Evolutionary conservation across 1,140 invertebrate species (phyloP), one percentile per base, ranked within the genome.

Genomic region (Homarus americanus): DNA sequence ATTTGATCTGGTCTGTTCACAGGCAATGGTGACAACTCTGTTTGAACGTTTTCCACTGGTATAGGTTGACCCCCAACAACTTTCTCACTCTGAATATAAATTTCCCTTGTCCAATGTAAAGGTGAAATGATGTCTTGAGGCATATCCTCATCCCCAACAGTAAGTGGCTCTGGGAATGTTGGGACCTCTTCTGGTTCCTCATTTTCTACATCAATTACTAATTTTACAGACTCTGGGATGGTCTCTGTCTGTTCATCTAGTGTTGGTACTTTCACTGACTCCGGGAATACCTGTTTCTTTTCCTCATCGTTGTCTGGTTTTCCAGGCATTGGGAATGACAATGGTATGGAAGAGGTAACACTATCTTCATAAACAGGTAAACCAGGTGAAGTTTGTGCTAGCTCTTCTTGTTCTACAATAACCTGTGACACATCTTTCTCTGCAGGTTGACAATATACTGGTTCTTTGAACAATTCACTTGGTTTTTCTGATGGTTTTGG

Each of bases 351-450:
- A 85, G 69, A 85, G 24, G 69, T 32, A 73, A 36, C 69, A 10
- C n/a, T 15, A 12, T 85, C 44, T 72, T 85, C 83, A 73, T 75
- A 73, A 17, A 40, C 69, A 69, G 83, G 83, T 34, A 75, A 15
- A 36, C 38, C 69, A 15, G 66, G 66, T 20, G 24, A 20, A 36
- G 66, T 72, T 20, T 73, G 32, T 32, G 10, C 17, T 34, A n/a
- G 17, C 5, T 82, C 49, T 34, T 80, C 41, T 4, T 82, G 79
- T 38, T 36, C 32, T 20, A 36, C 28, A 63, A 82, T 82, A 63
- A 63, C 38, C 24, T 36, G 20, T 20, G 15, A 58, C 1, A 38
- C 49, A 82, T 38, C 36, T 82, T n/a, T 17, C 24, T 63, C 36
- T 34, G 36, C 12, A n/a, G 79, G 63, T 15, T 20, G 28, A 82